phyloP scores from a whole-genome alignment of 2,113 vertebrate genomes.

The Rhinolophus sinicus region DNA sequence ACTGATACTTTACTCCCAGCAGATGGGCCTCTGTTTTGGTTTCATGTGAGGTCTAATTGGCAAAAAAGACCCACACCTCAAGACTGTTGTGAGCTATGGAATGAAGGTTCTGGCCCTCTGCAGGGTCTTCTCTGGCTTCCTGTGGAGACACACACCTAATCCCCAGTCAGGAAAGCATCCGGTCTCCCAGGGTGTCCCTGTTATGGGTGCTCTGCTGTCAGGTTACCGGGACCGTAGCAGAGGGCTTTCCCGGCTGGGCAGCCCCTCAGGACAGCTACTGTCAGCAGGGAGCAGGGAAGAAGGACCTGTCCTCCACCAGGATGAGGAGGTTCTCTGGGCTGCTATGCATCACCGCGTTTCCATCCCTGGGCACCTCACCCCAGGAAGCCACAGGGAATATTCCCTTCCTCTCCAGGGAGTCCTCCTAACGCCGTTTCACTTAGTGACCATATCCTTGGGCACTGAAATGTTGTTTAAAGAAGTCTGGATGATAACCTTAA shows the following conservation, averaged over 20 bases:
- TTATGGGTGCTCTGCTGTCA: not conserved
- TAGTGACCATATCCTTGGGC: no score
- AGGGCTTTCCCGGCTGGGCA: not conserved
- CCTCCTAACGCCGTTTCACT: accelerated
- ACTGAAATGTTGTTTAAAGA: not conserved
- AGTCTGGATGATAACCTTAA: not conserved
- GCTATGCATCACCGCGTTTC: accelerated
- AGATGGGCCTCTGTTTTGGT: not conserved
- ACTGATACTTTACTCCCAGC: accelerated
- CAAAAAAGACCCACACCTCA: not conserved
- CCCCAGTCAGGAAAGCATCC: not conserved
- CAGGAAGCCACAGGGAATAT: not conserved
- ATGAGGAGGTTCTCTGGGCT: not conserved
- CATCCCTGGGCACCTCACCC: no score
- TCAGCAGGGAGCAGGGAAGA: accelerated
- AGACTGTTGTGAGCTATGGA: not conserved
- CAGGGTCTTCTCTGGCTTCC: not conserved
- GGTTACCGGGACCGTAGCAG: not conserved
- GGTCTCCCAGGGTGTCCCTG: not conserved
- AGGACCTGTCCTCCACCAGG: no score
- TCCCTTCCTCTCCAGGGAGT: not conserved
- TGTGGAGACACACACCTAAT: not conserved
- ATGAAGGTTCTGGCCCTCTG: accelerated
- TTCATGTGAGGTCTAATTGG: not conserved
- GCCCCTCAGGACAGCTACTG: not conserved